Percentiles rank a stretch among this genome's conserved stretches.
Conservation (phyloP, 2,888 invertebrate species). For the Caenorhabditis doughertyi region DNA sequence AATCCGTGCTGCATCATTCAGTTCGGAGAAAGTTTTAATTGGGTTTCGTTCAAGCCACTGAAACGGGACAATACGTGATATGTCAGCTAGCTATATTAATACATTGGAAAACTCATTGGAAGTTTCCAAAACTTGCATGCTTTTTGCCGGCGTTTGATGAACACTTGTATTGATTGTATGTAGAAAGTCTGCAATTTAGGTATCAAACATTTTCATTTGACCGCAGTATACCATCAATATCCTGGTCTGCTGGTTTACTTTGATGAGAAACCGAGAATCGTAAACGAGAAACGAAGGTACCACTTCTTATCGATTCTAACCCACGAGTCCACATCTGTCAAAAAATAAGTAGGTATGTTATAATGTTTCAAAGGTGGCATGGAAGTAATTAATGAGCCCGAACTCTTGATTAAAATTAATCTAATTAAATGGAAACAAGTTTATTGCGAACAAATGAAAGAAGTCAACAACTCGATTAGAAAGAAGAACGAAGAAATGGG, state of each 20-base stretch:
- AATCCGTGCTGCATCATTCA: conserved; percentile 30
- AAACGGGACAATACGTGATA: not conserved
- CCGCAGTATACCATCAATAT: conserved; percentile 21
- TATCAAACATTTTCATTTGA: not conserved
- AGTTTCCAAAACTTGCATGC: conserved; percentile 20
- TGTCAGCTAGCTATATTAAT: not conserved
- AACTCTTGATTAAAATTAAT: not conserved
- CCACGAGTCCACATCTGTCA: conserved; percentile 44
- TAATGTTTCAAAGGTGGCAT: not conserved
- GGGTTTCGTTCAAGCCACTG: conserved; percentile 47
- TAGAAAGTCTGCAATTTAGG: conserved; percentile 37
- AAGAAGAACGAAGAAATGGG: conserved; percentile 19
- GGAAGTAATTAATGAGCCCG: not conserved
- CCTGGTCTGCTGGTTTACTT: not conserved
- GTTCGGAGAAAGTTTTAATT: conserved; percentile 17
- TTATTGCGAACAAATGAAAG: conserved; percentile 7
- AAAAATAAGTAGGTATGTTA: too few relatives aligned
- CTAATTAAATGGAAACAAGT: not conserved
- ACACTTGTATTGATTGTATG: conserved; percentile 10
- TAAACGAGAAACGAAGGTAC: not conserved
- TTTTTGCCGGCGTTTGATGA: not conserved
- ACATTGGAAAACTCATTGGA: conserved; percentile 31
- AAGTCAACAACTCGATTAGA: conserved; percentile 9
- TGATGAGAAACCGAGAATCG: conserved; percentile 5
- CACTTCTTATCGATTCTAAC: not conserved